Evolutionary conservation across 2,888 invertebrate species (phyloP), one percentile per base, ranked within the genome.

Genomic region (Drosophila greeni): DNA sequence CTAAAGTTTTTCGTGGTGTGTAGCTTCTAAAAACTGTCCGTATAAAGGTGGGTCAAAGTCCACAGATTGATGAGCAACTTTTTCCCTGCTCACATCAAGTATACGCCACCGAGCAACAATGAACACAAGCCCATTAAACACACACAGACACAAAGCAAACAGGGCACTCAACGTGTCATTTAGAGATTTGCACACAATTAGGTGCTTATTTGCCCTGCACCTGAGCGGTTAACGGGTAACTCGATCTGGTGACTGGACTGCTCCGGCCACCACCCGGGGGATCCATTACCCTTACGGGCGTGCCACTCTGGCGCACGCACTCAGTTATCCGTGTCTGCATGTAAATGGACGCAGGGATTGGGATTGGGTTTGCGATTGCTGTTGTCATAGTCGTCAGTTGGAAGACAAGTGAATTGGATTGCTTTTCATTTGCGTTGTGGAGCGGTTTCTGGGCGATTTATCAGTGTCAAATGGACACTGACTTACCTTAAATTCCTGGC

Each of bases 401-500:
- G 37, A 14, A 51, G 43, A 49, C 47, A 47, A 65, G 54, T 66
- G 70, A 59, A 53, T 66, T 60, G 56, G 60, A 69, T 69, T 56
- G 70, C 52, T 29, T 52, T 65, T 48, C 64, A 69, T 69, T 51
- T 49, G 68, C 49, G 61, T 43, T 61, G 52, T 45, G 36, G n/a
- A 26, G 12, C 4, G n/a, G 39, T 24, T 34, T 24, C n/a, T 16
- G 20, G 20, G 1, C 29, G 16, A n/a, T n/a, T 37, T 8, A 23
- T 39, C 42, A 18, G 40, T 42, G 11, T 14, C 16, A 11, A 18
- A 40, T 26, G 11, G 4, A 34, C 48, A 29, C 14, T 7, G 34
- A 72, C 90, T 90, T 89, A 97, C 98, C 94, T 98, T 99, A 90
- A 99, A 99, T 90, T 99, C 99, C 90, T 97, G 96, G 91, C 97